Percentiles rank a stretch among this genome's conserved stretches.
Evolutionary conservation across 1,140 invertebrate genomes (phyloP).

Genomic region (Leptonema lineaticorne): DNA sequence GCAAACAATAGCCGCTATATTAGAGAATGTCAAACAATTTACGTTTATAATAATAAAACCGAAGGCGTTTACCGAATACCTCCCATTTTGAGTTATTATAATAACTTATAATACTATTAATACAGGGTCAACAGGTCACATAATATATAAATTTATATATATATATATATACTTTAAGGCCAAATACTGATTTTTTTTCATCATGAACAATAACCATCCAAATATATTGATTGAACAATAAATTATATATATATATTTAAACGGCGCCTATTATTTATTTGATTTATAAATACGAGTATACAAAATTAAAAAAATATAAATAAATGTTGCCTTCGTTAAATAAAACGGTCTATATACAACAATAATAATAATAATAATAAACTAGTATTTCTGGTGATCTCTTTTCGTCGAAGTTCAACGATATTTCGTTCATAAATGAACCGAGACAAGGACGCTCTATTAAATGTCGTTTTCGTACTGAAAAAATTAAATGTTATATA

Average conservation of each 20-base stretch:
- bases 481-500: not conserved
- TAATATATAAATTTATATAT: too few species aligned
- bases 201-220: not conserved
- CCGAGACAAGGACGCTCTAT: conserved; percentile 12
- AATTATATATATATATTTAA: too few species aligned
- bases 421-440: conserved; percentile 1
- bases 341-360: too few species aligned
- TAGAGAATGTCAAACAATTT: conserved; percentile 10
- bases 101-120: conserved; percentile 1
- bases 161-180: not conserved
- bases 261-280: too few species aligned
- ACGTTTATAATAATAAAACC: not conserved
- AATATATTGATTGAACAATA: too few species aligned
- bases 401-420: conserved; percentile 1
- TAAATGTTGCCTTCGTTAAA: too few species aligned
- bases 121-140: not conserved
- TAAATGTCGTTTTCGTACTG: conserved; percentile 9
- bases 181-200: not conserved
- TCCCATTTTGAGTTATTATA: not conserved
- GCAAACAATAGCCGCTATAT: not conserved
- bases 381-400: conserved; percentile 9
- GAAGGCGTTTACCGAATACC: not conserved
- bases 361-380: too few species aligned
- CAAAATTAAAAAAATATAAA: too few species aligned
- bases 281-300: too few species aligned